Conservation (phyloP, 2,888 invertebrate species). For the Ashinkailepas kermadecensis region DNA sequence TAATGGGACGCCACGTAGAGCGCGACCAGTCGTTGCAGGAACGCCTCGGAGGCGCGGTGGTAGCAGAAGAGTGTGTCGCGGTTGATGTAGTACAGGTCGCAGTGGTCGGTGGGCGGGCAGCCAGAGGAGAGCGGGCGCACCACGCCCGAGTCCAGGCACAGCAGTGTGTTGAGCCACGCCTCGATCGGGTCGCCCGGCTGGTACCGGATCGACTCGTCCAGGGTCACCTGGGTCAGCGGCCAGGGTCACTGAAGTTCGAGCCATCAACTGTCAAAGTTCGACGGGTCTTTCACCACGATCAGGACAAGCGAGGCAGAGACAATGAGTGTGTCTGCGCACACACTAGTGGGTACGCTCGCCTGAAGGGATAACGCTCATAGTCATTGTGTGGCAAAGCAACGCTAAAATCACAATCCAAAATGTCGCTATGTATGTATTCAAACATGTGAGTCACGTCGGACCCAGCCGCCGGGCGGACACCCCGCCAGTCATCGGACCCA, state of each 20-base stretch:
- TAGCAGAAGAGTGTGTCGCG: slow-evolving; percentile 94
- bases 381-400: too few relatives aligned
- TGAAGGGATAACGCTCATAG: too few relatives aligned
- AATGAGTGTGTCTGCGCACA: too few relatives aligned
- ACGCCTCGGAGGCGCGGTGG: slow-evolving; percentile 69
- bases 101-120: slow-evolving; percentile 79
- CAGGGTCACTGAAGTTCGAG: neutral
- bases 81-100: slow-evolving; percentile 80
- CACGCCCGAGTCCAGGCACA: slow-evolving; percentile 80
- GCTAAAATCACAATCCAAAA: too few relatives aligned
- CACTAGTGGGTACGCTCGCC: too few relatives aligned
- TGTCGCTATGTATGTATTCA: too few relatives aligned
- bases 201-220: slow-evolving; percentile 94
- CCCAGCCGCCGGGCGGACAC: too few relatives aligned
- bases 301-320: too few relatives aligned
- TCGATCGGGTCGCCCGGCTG: slow-evolving; percentile 78
- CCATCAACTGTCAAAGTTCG: too few relatives aligned
- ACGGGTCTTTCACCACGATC: too few relatives aligned
- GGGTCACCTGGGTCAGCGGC: slow-evolving; percentile 51
- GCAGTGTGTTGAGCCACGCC: slow-evolving; percentile 77
- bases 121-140: slow-evolving; percentile 54
- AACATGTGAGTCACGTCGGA: too few relatives aligned
- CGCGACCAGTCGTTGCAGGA: slow-evolving; percentile 82
- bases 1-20: slow-evolving; percentile 97
- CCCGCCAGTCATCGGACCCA: too few relatives aligned